phyloP scores from a whole-genome alignment of 1,140 invertebrate species.

The Odontomachus brunneus region DNA sequence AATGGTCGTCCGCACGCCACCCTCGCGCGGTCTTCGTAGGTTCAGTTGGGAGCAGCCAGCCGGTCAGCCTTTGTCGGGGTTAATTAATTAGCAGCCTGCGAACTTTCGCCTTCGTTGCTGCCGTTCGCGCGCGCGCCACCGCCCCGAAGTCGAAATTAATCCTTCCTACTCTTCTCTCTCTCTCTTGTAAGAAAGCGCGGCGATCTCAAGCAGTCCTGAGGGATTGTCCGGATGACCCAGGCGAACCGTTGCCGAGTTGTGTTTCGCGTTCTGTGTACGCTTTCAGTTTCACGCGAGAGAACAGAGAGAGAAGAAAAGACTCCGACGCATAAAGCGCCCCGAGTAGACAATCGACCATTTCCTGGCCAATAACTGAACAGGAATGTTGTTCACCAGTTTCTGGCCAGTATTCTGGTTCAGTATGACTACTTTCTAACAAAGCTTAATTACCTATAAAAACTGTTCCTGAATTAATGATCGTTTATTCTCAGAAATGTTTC shows the following conservation, averaged over 20 bases:
- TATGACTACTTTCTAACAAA: no score
- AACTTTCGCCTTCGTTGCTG: constrained; percentile 68
- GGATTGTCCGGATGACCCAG: not conserved
- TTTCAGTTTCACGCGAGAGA: not conserved
- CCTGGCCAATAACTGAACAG: no score
- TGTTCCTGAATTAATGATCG: no score
- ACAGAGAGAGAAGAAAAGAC: no score
- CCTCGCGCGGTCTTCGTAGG: constrained; percentile 2
- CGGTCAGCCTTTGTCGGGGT: constrained; percentile 74
- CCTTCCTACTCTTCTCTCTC: no score
- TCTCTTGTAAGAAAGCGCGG: constrained; percentile 21
- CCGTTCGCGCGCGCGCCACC: not conserved
- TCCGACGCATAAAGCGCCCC: no score
- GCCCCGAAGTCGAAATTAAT: constrained; percentile 75
- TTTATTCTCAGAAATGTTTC: no score
- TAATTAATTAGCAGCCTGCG: constrained; percentile 81
- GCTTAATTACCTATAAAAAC: no score
- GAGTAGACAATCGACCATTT: no score
- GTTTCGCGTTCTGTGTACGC: not conserved
- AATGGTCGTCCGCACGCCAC: constrained; percentile 31
- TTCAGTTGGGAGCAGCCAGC: constrained; percentile 13
- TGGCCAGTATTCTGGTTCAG: no score
- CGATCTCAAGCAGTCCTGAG: constrained; percentile 1
- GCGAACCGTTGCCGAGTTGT: not conserved
- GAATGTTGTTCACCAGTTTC: no score